A percentile compares a stretch with the other conserved stretches of the same genome.
Evolutionary conservation across 2,888 invertebrate species (phyloP).

Genomic region (Dicyrtomina minuta): DNA sequence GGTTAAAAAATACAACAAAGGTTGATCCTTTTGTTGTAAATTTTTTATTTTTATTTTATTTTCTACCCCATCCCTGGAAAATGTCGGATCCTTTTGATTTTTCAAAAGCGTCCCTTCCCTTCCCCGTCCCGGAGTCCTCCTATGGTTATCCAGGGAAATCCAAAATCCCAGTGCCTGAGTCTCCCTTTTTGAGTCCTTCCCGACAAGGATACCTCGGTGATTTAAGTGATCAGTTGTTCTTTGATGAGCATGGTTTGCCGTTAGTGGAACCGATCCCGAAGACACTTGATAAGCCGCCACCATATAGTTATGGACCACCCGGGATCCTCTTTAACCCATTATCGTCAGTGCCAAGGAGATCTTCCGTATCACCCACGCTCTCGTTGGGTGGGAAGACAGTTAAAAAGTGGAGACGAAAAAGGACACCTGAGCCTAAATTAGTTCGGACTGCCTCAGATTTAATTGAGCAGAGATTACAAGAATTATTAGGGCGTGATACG

Average conservation of each 20-base stretch:
- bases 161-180: slow-evolving; percentile 53
- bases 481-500: slow-evolving; percentile 44
- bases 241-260: slow-evolving; percentile 44
- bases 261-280: slow-evolving; percentile 38
- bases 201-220: slow-evolving; percentile 45
- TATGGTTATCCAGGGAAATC: slow-evolving; percentile 42
- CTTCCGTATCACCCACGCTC: slow-evolving; percentile 24
- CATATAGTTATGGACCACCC: slow-evolving; percentile 50
- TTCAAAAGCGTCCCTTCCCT: slow-evolving; percentile 25
- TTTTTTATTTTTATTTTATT: background rate
- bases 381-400: slow-evolving; percentile 1
- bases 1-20: too few species aligned
- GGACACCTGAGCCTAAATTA: slow-evolving; percentile 21
- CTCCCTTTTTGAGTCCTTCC: slow-evolving; percentile 46
- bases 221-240: slow-evolving; percentile 52
- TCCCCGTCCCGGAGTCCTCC: slow-evolving; percentile 9
- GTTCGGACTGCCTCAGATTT: slow-evolving; percentile 34
- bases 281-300: slow-evolving; percentile 42
- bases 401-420: slow-evolving; percentile 23
- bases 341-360: slow-evolving; percentile 23
- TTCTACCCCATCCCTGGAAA: background rate
- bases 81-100: slow-evolving; percentile 37
- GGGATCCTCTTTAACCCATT: slow-evolving; percentile 39
- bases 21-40: too few species aligned
- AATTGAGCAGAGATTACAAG: slow-evolving; percentile 48